Evolutionary conservation across 2,888 invertebrate species (phyloP).

Genomic region (Thymelicus lineola): DNA sequence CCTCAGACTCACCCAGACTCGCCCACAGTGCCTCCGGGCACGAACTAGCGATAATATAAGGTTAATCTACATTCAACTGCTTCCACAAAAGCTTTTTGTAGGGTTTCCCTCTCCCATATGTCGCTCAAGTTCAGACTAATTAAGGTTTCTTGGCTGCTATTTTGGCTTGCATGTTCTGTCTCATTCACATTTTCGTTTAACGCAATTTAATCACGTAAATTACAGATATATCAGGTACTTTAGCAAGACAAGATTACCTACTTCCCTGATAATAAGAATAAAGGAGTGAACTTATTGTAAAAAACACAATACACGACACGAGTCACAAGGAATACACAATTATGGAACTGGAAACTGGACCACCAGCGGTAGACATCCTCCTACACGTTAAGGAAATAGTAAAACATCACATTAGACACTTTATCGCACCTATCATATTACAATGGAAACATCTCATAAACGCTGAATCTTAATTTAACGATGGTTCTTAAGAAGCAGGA

Average conservation of each 20-base stretch:
- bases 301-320: not conserved
- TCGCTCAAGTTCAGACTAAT: too few relatives aligned
- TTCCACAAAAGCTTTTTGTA: not conserved
- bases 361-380: conserved; percentile 12
- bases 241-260: too few relatives aligned
- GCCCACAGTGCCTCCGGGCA: conserved; percentile 1
- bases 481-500: not conserved
- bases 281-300: too few relatives aligned
- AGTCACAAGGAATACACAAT: conserved; percentile 2
- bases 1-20: not conserved
- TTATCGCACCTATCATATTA: conserved; percentile 29
- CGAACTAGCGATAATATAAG: conserved; percentile 5
- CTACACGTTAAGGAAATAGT: conserved; percentile 25
- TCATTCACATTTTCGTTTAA: too few relatives aligned
- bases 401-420: conserved; percentile 11
- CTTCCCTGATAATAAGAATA: too few relatives aligned
- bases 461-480: conserved; percentile 4
- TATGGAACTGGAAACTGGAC: conserved; percentile 2
- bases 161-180: too few relatives aligned
- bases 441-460: conserved; percentile 18
- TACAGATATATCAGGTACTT: too few relatives aligned
- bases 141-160: too few relatives aligned
- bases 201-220: too few relatives aligned
- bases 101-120: not conserved
- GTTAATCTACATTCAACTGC: conserved; percentile 2